Conservation (phyloP, 2,113 vertebrate genomes). For the Otis tarda region DNA sequence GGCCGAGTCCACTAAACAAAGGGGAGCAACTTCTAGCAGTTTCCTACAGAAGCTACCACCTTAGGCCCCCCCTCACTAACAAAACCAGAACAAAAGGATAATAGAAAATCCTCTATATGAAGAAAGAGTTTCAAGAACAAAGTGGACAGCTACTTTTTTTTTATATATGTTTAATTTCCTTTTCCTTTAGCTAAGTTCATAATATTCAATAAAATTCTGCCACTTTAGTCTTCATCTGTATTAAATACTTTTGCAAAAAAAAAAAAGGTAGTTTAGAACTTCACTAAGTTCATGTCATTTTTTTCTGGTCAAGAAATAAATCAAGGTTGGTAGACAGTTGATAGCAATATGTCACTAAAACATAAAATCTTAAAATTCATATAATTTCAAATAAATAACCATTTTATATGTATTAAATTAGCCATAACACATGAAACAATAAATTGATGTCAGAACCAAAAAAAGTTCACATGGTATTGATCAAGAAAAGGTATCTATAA, state of each 20-base stretch:
- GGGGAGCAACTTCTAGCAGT: too few relatives aligned
- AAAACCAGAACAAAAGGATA: too few relatives aligned
- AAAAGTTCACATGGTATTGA: background rate
- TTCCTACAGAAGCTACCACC: too few relatives aligned
- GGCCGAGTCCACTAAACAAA: too few relatives aligned
- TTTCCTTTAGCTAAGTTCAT: background rate
- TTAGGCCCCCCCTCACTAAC: too few relatives aligned
- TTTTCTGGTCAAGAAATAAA: slow-evolving; percentile 27
- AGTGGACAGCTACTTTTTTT: background rate
- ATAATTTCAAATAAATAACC: background rate
- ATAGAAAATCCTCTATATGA: background rate
- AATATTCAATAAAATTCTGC: background rate
- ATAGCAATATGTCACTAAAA: background rate
- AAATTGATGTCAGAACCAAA: background rate
- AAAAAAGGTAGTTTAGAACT: background rate
- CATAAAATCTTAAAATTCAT: background rate
- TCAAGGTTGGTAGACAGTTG: background rate
- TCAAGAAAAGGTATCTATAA: background rate
- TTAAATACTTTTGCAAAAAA: too few relatives aligned
- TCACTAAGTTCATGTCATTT: background rate
- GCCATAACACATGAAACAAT: background rate
- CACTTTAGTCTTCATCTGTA: background rate
- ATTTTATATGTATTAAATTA: background rate
- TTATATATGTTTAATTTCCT: background rate
- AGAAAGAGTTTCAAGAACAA: background rate